Conservation (phyloP, 2,888 invertebrate species). For the Pemphredon lugubris region DNA sequence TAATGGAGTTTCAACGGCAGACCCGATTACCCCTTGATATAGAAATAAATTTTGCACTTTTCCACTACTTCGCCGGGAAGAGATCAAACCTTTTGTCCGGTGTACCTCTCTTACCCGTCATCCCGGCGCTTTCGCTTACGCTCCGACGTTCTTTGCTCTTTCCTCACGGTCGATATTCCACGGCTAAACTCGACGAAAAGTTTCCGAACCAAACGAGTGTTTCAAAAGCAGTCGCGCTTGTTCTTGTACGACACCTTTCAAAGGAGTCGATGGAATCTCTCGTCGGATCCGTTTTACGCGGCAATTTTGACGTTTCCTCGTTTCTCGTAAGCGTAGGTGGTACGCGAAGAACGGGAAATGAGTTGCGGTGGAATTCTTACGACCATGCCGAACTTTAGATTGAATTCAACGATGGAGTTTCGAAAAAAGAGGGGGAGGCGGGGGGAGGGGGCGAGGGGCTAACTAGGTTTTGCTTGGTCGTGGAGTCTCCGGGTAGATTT, state of each 20-base stretch:
- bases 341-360: constrained; percentile 59
- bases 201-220: constrained; percentile 40
- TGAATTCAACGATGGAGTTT: constrained; percentile 64
- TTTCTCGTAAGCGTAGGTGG: constrained; percentile 33
- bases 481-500: constrained; percentile 34
- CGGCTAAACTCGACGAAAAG: constrained; percentile 48
- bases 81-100: constrained; percentile 45
- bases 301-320: constrained; percentile 61
- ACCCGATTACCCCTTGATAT: too few relatives aligned
- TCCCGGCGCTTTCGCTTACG: not conserved
- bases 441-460: too few relatives aligned
- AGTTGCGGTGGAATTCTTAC: constrained; percentile 70
- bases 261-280: constrained; percentile 46
- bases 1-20: too few relatives aligned
- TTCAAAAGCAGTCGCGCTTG: constrained; percentile 32
- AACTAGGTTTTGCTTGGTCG: constrained; percentile 40
- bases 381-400: constrained; percentile 68
- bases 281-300: constrained; percentile 57
- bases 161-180: constrained; percentile 38
- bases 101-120: not conserved
- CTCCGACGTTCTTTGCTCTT: not conserved
- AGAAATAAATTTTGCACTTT: too few relatives aligned
- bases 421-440: constrained; percentile 55
- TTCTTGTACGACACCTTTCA: constrained; percentile 57
- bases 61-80: too few relatives aligned